Percentiles rank a stretch among this genome's conserved stretches.
These are phyloP conservation scores for Lepus europaeus DNA, from an alignment of 2,113 vertebrate genomes.

Conservation along the genomic window DNA sequence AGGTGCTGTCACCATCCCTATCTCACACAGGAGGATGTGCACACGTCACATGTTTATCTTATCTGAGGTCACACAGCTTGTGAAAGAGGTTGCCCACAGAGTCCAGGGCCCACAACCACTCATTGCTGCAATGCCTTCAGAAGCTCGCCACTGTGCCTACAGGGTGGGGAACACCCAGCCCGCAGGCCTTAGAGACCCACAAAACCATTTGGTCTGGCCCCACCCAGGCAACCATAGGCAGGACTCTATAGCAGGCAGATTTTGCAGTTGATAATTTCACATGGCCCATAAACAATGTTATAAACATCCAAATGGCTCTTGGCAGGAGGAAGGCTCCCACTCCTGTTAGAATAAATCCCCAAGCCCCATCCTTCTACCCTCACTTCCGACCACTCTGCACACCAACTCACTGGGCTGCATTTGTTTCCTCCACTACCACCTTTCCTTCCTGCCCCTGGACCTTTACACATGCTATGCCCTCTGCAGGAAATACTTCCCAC, in stretches of 20 bases:
- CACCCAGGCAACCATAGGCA: too few relatives aligned
- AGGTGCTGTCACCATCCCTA: background rate
- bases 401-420: background rate
- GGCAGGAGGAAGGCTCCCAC: too few relatives aligned
- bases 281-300: too few relatives aligned
- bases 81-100: background rate
- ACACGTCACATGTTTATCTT: background rate
- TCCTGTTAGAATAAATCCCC: background rate
- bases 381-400: background rate
- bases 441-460: background rate
- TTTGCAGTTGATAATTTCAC: too few relatives aligned
- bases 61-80: background rate
- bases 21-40: background rate
- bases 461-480: background rate
- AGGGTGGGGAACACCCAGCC: too few relatives aligned
- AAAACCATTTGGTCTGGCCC: too few relatives aligned
- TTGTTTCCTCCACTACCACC: background rate
- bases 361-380: background rate
- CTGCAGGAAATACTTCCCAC: background rate
- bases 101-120: background rate
- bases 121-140: background rate
- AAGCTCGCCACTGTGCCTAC: background rate
- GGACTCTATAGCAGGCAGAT: too few relatives aligned
- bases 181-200: too few relatives aligned
- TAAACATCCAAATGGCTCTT: too few relatives aligned